A percentile compares a stretch with the other conserved stretches of the same genome.
These are phyloP conservation scores for Diachrysia chrysitis DNA, from an alignment of 2,888 invertebrate species.

Conservation along the genomic window DNA sequence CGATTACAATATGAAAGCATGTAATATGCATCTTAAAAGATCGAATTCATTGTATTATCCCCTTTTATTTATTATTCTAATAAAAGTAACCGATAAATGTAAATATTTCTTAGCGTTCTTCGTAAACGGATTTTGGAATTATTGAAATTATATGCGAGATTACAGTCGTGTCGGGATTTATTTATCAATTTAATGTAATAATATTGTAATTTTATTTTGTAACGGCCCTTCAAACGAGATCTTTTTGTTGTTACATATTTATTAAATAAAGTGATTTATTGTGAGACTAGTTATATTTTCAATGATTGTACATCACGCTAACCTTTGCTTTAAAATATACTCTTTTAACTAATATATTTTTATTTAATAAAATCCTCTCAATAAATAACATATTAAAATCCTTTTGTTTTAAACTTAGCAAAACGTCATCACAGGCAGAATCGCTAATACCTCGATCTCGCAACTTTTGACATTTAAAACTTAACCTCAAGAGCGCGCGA, in stretches of 20 bases:
- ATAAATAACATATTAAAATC: no score
- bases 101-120: conserved; percentile 16
- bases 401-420: background rate
- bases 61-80: conserved; percentile 21
- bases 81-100: conserved; percentile 42
- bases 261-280: no score
- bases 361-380: no score
- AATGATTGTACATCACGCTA: no score
- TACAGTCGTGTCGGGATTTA: background rate
- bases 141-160: background rate
- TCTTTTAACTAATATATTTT: no score
- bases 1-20: conserved; percentile 55
- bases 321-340: no score
- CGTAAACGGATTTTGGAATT: conserved; percentile 13
- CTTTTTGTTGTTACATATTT: no score
- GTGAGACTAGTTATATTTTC: no score
- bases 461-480: conserved; percentile 59
- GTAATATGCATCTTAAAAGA: conserved; percentile 48
- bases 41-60: conserved; percentile 18
- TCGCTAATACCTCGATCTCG: conserved; percentile 35
- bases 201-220: conserved; percentile 3
- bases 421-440: conserved; percentile 35
- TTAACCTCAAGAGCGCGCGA: conserved; percentile 57
- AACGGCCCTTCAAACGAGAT: background rate
- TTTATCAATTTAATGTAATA: background rate